Evolutionary conservation across 2,113 vertebrate genomes (phyloP), one percentile per base, ranked within the genome.

Genomic region (Scomber japonicus): DNA sequence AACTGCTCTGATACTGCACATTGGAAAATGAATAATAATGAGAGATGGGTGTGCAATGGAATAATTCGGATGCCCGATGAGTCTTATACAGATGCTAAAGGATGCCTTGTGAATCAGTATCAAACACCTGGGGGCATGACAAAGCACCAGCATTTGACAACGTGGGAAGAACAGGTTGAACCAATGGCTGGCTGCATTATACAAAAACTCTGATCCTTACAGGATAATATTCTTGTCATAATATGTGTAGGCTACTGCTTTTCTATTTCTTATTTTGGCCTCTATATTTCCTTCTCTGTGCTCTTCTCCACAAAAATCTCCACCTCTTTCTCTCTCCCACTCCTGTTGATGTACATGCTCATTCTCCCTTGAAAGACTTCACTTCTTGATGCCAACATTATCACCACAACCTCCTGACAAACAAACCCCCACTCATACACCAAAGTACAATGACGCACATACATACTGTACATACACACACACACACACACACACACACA

Each of bases 341-440:
- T 68, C 65, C 31, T 50, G 60, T 63, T 76, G 70, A 76, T 17
- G 45, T 66, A n/a, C 68, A 63, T 59, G 69, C 75, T 92, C 83
- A 83, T n/a, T 86, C 74, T 89, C 45, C 74, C 79, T 78, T 91
- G 79, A 89, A 90, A 90, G 85, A 82, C 80, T 81, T 82, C 59
- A 57, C 55, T 72, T 82, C 83, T 71, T 67, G 60, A 88, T 86
- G 79, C 78, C 74, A 31, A 81, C 71, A 59, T 84, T 81, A 82
- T 87, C 83, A 59, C 80, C 48, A 31, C 80, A 79, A 69, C 83
- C 68, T 61, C 68, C 81, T 66, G 75, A 78, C 75, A 88, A 89
- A 86, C 86, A 93, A 76, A 78, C 81, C 87, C 74, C 73, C 81
- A 24, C 87, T 57, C 66, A 48, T 31, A 45, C 71, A 75, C 24